Base-by-base conservation (phyloP, 2,113 vertebrate species). In the Megalops atlanticus region DNA sequence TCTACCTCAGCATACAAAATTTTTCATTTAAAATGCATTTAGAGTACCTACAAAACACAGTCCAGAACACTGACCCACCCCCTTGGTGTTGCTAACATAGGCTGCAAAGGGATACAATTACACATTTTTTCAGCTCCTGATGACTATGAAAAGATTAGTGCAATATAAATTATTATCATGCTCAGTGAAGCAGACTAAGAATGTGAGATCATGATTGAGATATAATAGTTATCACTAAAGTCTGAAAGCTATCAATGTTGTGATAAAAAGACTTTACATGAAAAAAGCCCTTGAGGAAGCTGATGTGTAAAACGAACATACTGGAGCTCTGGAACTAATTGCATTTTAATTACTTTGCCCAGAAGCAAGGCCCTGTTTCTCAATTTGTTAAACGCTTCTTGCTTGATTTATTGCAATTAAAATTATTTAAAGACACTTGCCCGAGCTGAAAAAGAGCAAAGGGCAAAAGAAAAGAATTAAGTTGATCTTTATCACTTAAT, bases 341-440 rank as follows among this genome's bases (percentile, higher is more conserved):
- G 24, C 31, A 64, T 58, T 78, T 78, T 64, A 78, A 78, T 64
- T 49, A 78, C 18, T 78, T 38, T 58, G 12, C 76, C 54, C 33
- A 14, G 7, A 78, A 78, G 76, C 47, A 58, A 78, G 36, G 52
- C 77, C 18, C 47, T 15, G 3, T 39, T 64, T 39, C n/a, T 40
- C 24, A 47, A 40, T 64, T 38, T 78, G 49, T 78, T 78, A 39
- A 78, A 68, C 68, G 16, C 40, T 78, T 78, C 52, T 64, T 78
- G 77, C 54, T 27, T 78, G 43, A 52, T 78, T 64, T 64, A 78
- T 27, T 33, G 36, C 47, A 78, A 68, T 78, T 78, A 68, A 16
- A 36, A 78, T 38, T 12, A 68, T 64, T 64, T 68, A 78, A 78
- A 58, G 33, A 41, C 21, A 40, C 4, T 39, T 58, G 35, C 21